phyloP scores from a whole-genome alignment of 2,888 invertebrate genomes.

The Anthrax anthrax region DNA sequence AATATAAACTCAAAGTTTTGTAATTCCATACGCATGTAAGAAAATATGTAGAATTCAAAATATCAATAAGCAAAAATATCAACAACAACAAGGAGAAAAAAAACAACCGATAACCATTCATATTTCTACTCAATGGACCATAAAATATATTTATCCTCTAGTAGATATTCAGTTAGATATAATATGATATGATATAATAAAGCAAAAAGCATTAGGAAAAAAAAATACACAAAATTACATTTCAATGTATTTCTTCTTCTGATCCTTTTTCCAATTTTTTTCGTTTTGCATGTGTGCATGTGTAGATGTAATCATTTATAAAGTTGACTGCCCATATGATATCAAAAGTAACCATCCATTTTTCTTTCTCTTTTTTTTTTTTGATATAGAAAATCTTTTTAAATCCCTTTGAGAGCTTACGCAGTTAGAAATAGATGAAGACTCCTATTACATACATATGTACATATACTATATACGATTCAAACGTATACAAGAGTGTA shows the following conservation, averaged over 20 bases:
- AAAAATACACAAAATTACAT: no score
- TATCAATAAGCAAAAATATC: no score
- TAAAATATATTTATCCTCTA: slow-evolving; percentile 20
- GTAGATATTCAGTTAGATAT: slow-evolving; percentile 11
- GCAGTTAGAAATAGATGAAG: no score
- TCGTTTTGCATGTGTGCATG: background rate
- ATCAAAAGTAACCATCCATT: slow-evolving; percentile 10
- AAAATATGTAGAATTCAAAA: background rate
- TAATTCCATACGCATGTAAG: background rate
- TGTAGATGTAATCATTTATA: no score
- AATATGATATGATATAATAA: no score
- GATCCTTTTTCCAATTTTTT: background rate
- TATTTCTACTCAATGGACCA: slow-evolving; percentile 20
- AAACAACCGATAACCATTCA: slow-evolving; percentile 14
- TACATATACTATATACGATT: no score
- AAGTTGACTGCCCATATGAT: background rate
- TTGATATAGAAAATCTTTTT: slow-evolving; percentile 4
- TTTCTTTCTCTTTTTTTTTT: background rate
- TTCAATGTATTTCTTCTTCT: no score
- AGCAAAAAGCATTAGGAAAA: background rate
- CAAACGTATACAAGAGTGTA: no score
- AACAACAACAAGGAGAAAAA: no score
- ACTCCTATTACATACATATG: no score
- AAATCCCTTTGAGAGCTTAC: slow-evolving; percentile 5
- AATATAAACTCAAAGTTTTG: no score